These are phyloP conservation scores for Glaucomys volans DNA, from an alignment of 2,113 vertebrate genomes.

Conservation along the genomic window DNA sequence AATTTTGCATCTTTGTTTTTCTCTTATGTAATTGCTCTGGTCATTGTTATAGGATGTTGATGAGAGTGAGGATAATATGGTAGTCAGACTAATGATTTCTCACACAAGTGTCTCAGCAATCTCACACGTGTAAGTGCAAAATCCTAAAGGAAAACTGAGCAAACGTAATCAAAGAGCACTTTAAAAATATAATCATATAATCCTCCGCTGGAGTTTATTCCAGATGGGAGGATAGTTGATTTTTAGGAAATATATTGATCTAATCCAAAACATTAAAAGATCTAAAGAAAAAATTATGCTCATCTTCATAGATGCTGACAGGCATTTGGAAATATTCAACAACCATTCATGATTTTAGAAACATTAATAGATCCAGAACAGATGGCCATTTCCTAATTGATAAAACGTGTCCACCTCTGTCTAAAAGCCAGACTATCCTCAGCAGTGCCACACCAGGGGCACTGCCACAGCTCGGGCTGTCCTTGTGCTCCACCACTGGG, in stretches of 20 bases:
- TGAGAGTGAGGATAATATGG: too few species aligned
- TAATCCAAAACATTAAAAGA: constrained; percentile 45
- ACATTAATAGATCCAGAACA: constrained; percentile 66
- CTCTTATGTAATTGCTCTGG: not conserved
- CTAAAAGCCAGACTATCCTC: not conserved
- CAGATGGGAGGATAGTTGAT: not conserved
- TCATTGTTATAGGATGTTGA: not conserved
- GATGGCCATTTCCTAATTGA: constrained; percentile 49
- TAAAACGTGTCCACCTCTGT: constrained; percentile 5
- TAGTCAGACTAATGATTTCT: not conserved
- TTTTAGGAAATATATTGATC: constrained; percentile 35
- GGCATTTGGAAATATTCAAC: constrained; percentile 62
- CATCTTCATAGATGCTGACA: constrained; percentile 28
- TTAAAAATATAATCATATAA: not conserved
- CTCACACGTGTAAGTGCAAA: not conserved
- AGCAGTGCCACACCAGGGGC: not conserved
- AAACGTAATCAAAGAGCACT: not conserved
- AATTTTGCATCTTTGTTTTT: not conserved
- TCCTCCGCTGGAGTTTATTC: not conserved
- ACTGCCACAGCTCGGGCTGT: rapidly evolving
- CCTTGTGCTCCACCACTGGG: rapidly evolving
- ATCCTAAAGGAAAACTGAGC: not conserved
- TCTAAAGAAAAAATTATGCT: constrained; percentile 31
- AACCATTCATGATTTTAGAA: constrained; percentile 57
- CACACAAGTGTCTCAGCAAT: not conserved